Percentiles rank a stretch among this genome's conserved stretches.
Evolutionary conservation across 2,797 vertebrate species (phyloP).

Genomic region (Acipenser transmontanus): DNA sequence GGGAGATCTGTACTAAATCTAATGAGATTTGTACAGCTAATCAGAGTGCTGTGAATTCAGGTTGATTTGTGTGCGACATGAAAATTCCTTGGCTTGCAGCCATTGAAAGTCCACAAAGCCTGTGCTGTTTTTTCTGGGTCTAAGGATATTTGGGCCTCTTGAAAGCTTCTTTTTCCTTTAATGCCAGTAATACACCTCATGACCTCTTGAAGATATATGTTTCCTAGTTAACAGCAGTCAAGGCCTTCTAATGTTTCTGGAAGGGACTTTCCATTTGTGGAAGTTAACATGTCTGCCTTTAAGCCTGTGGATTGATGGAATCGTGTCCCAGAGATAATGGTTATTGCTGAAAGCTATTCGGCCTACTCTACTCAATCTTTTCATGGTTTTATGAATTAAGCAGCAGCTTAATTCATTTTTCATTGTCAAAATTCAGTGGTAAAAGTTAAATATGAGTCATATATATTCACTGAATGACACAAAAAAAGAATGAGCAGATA

Average conservation of each 20-base stretch:
- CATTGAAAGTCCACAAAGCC: background rate
- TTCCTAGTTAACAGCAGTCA: constrained; percentile 6
- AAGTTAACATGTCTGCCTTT: constrained; percentile 15
- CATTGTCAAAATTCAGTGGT: background rate
- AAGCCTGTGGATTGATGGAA: constrained; percentile 17
- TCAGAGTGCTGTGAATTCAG: background rate
- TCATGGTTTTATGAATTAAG: background rate
- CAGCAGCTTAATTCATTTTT: background rate
- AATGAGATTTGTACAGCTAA: constrained; percentile 7
- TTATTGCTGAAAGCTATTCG: constrained; percentile 17
- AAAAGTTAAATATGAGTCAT: constrained; percentile 15
- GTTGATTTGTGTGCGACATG: background rate
- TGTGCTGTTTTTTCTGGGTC: no score
- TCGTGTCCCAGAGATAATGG: constrained; percentile 20
- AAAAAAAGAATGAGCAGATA: background rate
- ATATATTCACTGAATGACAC: rapidly evolving
- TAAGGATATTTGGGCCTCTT: background rate
- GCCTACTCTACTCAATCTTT: constrained; percentile 10
- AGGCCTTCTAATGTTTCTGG: constrained; percentile 6
- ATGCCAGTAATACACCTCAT: constrained; percentile 1
- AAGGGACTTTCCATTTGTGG: constrained; percentile 9
- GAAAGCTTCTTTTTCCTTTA: background rate
- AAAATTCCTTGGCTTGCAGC: constrained; percentile 3
- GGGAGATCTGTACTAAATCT: constrained; percentile 1
- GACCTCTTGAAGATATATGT: constrained; percentile 5